Evolutionary conservation across 37 sponge, comb jelly and placozoan species (phyloP).

Genomic region (Petrosia ficiformis): DNA sequence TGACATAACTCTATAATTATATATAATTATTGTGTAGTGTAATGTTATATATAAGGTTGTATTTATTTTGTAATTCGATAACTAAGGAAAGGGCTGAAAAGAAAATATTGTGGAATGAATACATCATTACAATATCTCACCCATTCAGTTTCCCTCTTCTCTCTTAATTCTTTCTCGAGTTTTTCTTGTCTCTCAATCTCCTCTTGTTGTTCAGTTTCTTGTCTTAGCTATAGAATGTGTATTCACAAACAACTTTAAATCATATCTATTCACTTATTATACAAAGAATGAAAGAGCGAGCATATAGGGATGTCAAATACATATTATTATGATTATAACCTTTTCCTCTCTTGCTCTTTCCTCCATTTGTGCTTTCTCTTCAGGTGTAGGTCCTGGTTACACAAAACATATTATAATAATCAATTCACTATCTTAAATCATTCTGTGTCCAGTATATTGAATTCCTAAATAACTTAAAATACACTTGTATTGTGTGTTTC

Average conservation of each 20-base stretch:
- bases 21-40: too few relatives aligned
- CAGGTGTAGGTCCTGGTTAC: conserved; percentile 66
- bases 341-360: conserved; percentile 28
- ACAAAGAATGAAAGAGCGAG: not conserved
- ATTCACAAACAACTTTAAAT: not conserved
- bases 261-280: not conserved
- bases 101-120: too few relatives aligned
- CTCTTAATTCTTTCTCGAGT: conserved; percentile 61
- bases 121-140: too few relatives aligned
- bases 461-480: too few relatives aligned
- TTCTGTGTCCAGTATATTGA: too few relatives aligned
- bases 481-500: too few relatives aligned
- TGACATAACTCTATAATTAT: too few relatives aligned
- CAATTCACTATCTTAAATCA: not conserved
- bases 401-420: not conserved
- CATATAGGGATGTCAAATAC: too few relatives aligned
- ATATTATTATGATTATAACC: conserved; percentile 12
- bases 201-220: conserved; percentile 45
- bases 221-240: conserved; percentile 20
- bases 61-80: too few relatives aligned
- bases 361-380: conserved; percentile 72
- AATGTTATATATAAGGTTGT: too few relatives aligned
- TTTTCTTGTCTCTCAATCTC: conserved; percentile 59
- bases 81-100: too few relatives aligned
- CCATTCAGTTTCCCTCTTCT: conserved; percentile 78